phyloP scores from a whole-genome alignment of 2,797 vertebrate genomes.

The Schizopygopsis pylzovi region DNA sequence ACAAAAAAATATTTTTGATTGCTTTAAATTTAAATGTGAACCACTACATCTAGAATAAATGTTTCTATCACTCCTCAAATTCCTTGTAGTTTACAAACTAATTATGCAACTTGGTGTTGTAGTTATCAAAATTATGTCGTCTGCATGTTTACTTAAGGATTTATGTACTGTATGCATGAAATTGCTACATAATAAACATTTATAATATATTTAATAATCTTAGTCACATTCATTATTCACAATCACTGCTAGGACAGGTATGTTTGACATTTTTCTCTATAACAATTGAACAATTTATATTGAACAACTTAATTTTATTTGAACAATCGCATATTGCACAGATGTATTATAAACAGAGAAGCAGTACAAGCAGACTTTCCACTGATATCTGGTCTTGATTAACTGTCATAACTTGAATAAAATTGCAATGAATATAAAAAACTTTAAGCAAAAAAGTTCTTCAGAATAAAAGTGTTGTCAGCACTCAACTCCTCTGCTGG shows the following conservation, averaged over 20 bases:
- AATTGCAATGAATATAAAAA: background rate
- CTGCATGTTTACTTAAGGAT: background rate
- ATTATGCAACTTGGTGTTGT: background rate
- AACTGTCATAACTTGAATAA: constrained; percentile 1
- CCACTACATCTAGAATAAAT: background rate
- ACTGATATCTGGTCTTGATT: background rate
- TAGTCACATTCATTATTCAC: background rate
- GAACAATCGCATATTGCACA: background rate
- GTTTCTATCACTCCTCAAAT: background rate
- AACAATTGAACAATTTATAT: background rate
- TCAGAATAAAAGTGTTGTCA: constrained; percentile 4
- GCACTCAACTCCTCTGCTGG: background rate
- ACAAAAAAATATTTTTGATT: background rate
- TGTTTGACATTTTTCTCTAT: background rate
- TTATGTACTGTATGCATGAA: background rate
- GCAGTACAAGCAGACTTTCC: background rate
- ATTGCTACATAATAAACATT: background rate
- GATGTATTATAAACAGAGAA: background rate
- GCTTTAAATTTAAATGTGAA: background rate
- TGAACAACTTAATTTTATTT: background rate
- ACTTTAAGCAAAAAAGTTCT: background rate
- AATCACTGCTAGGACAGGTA: background rate
- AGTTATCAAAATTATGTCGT: background rate
- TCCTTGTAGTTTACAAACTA: background rate
- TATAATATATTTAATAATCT: background rate